Conservation (phyloP, 2,888 invertebrate genomes). For the Pristionchus entomophagus region DNA sequence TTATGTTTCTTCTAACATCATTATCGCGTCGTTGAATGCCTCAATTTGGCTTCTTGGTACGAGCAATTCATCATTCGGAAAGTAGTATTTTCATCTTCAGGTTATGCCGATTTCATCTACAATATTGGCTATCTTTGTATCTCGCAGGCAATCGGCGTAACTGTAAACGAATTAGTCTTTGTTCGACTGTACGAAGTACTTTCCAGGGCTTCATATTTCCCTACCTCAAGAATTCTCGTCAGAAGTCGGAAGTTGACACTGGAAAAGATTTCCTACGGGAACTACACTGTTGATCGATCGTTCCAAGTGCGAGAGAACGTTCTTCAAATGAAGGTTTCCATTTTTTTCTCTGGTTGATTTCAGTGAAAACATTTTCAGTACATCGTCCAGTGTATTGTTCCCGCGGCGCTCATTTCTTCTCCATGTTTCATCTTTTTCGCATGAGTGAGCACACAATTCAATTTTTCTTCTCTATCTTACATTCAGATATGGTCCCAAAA, state of each 20-base stretch:
- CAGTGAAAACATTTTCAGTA: background rate
- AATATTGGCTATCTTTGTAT: background rate
- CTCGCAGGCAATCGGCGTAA: background rate
- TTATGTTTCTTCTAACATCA: background rate
- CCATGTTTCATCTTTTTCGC: background rate
- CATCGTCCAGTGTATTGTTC: background rate
- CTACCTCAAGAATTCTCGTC: background rate
- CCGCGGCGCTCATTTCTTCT: background rate
- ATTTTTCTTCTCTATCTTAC: background rate
- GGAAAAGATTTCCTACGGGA: background rate
- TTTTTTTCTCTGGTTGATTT: background rate
- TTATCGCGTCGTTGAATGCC: background rate
- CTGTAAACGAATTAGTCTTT: background rate
- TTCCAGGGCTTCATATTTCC: background rate
- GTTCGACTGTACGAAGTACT: no score
- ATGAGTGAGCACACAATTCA: background rate
- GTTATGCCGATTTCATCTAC: background rate
- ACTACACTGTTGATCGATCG: background rate
- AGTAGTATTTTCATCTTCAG: background rate
- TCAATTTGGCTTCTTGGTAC: background rate
- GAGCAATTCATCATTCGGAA: background rate
- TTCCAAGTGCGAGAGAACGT: slow-evolving; percentile 20
- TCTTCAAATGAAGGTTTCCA: background rate
- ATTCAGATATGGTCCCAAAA: background rate
- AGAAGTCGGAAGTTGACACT: background rate